Conservation (phyloP, 2,113 vertebrate species). For the Pandion haliaetus region DNA sequence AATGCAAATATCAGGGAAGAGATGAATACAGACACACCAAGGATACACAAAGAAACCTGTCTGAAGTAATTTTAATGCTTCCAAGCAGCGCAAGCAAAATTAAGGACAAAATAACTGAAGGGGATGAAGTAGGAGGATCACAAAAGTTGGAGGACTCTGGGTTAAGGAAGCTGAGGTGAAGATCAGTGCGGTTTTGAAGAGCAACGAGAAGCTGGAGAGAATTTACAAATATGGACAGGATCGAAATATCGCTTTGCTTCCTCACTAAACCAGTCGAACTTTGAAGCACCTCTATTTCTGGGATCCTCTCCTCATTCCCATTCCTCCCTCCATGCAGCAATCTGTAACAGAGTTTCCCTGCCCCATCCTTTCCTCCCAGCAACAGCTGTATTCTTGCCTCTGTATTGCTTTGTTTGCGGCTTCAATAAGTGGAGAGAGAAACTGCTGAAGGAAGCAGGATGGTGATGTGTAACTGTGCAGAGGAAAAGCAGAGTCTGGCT, state of each 20-base stretch:
- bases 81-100: neutral
- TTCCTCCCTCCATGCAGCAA: neutral
- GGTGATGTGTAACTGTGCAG: neutral
- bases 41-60: neutral
- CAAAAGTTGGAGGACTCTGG: neutral
- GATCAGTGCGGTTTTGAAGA: neutral
- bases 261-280: neutral
- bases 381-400: neutral
- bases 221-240: neutral
- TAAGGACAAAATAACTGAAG: neutral
- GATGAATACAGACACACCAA: neutral
- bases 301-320: neutral
- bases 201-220: neutral
- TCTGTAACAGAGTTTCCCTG: neutral
- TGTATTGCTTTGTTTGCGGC: neutral
- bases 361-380: neutral
- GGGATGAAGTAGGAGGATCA: neutral
- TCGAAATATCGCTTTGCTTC: neutral
- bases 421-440: neutral
- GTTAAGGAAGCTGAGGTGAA: neutral
- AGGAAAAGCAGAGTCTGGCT: neutral
- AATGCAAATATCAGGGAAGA: neutral
- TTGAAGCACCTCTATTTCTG: neutral
- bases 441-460: neutral
- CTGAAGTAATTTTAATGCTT: neutral